Evolutionary conservation across 2,888 invertebrate genomes (phyloP).

Genomic region (Pardosa pseudoannulata): DNA sequence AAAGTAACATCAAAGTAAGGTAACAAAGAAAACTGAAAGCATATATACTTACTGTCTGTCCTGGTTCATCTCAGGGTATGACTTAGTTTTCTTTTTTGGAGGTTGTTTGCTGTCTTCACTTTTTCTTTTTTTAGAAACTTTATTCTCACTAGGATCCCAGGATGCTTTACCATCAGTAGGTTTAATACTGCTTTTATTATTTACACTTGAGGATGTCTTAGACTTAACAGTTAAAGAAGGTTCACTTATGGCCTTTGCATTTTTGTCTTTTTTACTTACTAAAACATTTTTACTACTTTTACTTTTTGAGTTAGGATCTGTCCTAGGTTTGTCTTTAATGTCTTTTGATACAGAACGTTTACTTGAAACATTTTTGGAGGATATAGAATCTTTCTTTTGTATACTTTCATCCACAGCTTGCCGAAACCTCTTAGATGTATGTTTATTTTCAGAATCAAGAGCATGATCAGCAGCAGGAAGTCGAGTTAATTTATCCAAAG

Average conservation of each 20-base stretch:
- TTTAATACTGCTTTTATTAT: slow-evolving; percentile 44
- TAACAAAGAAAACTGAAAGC: background rate
- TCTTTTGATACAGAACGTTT: slow-evolving; percentile 53
- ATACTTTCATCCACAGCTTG: background rate
- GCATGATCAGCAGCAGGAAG: slow-evolving; percentile 20
- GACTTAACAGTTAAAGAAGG: background rate
- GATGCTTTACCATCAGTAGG: slow-evolving; percentile 18
- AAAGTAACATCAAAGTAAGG: no score
- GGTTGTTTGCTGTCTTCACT: slow-evolving; percentile 36
- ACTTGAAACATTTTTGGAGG: slow-evolving; percentile 8
- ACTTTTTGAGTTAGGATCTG: slow-evolving; percentile 22
- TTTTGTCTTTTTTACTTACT: slow-evolving; percentile 30
- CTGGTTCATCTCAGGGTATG: background rate
- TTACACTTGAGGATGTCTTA: slow-evolving; percentile 32
- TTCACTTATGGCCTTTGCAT: slow-evolving; percentile 24
- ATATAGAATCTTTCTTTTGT: slow-evolving; percentile 30
- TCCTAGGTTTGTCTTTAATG: slow-evolving; percentile 43
- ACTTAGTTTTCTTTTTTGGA: slow-evolving; percentile 43
- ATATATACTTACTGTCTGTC: background rate
- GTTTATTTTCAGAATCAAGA: slow-evolving; percentile 16
- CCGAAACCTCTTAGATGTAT: slow-evolving; percentile 4
- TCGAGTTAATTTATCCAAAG: slow-evolving; percentile 45
- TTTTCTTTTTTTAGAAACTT: slow-evolving; percentile 57
- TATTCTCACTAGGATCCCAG: slow-evolving; percentile 32
- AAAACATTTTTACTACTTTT: slow-evolving; percentile 29